A percentile compares a stretch with the other conserved stretches of the same genome.
These are phyloP conservation scores for Dione vanillae DNA, from an alignment of 2,888 invertebrate species.

Conservation along the genomic window DNA sequence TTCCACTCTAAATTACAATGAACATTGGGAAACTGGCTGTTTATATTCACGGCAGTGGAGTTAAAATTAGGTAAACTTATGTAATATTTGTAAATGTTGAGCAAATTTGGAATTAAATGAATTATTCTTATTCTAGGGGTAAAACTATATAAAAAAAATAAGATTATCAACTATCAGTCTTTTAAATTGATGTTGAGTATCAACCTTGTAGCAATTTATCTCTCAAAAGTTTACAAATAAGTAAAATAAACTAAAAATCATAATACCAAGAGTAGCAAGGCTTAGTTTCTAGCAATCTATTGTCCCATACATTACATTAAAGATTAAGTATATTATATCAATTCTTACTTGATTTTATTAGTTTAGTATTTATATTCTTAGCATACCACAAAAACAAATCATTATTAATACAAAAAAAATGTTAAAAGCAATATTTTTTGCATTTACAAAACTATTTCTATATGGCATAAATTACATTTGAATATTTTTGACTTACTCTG, in stretches of 20 bases:
- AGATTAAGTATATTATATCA: constrained; percentile 41
- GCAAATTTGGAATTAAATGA: constrained; percentile 81
- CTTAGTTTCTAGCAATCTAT: constrained; percentile 64
- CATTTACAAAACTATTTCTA: constrained; percentile 3
- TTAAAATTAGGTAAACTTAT: constrained; percentile 61
- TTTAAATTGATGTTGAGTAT: constrained; percentile 84
- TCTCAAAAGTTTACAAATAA: constrained; percentile 83
- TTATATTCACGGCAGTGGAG: constrained; percentile 62
- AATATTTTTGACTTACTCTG: neutral
- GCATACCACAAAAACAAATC: constrained; percentile 33
- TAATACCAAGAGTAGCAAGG: constrained; percentile 46
- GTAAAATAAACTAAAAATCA: constrained; percentile 49
- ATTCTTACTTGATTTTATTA: constrained; percentile 41
- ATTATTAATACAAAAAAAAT: constrained; percentile 6
- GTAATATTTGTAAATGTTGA: constrained; percentile 64
- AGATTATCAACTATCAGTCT: constrained; percentile 85
- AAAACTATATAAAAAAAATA: constrained; percentile 82
- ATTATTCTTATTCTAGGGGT: constrained; percentile 81
- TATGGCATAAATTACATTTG: neutral
- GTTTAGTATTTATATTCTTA: constrained; percentile 30
- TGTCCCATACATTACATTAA: constrained; percentile 59
- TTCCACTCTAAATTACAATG: constrained; percentile 45
- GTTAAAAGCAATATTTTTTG: neutral
- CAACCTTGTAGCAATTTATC: constrained; percentile 78
- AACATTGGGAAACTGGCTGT: constrained; percentile 46